Conservation (phyloP, 2,113 vertebrate genomes). For the Oncorhynchus mykiss region DNA sequence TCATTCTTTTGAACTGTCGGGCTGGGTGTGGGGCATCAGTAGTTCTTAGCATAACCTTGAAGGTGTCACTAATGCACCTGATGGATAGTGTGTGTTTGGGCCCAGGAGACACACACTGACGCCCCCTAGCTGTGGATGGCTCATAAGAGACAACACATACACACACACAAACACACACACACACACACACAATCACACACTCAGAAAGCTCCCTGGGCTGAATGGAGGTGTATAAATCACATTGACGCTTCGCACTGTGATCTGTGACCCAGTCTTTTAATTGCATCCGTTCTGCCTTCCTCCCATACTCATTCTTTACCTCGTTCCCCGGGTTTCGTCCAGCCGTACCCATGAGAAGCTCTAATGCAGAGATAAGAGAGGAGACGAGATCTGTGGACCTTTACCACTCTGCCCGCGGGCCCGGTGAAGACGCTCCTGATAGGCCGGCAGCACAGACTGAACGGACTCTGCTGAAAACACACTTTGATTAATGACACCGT, state of each 20-base stretch:
- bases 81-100: neutral
- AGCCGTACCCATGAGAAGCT: conserved; percentile 48
- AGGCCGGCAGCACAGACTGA: neutral
- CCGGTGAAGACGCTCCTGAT: conserved; percentile 16
- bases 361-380: conserved; percentile 63
- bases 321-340: conserved; percentile 16
- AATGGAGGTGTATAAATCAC: conserved; percentile 67
- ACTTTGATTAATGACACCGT: neutral
- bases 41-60: conserved; percentile 7
- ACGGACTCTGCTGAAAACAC: neutral
- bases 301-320: conserved; percentile 67
- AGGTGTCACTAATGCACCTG: conserved; percentile 14
- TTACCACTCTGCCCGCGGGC: conserved; percentile 18
- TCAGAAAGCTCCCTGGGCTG: conserved; percentile 55
- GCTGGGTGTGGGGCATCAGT: neutral
- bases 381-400: conserved; percentile 33
- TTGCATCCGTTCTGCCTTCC: conserved; percentile 65
- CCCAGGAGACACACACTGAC: conserved; percentile 29
- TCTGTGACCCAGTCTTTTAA: conserved; percentile 76
- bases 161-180: neutral
- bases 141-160: conserved; percentile 31
- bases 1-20: neutral
- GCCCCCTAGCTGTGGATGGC: conserved; percentile 55
- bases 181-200: conserved; percentile 16
- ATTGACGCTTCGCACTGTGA: conserved; percentile 60